These are phyloP conservation scores for Montipora capitata DNA, from an alignment of 92 coral and sea anemone species.

Conservation along the genomic window DNA sequence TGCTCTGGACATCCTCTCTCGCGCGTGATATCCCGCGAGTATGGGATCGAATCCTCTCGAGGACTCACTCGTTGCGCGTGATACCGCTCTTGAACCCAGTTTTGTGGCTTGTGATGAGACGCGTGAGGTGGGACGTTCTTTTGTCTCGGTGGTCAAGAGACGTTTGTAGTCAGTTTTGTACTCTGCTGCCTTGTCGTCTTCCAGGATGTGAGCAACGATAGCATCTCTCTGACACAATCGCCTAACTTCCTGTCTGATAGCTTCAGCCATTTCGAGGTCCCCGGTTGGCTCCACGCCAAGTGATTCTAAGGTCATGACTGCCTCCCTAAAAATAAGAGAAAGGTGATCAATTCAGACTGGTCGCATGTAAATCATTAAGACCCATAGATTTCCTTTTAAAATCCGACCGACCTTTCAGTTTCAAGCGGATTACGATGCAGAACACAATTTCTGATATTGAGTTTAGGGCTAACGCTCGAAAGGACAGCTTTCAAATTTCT, in stretches of 20 bases:
- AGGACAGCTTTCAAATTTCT: too few species aligned
- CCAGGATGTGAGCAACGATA: constrained; percentile 89
- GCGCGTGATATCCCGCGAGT: constrained; percentile 95
- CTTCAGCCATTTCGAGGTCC: constrained; percentile 93
- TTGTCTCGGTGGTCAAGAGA: constrained; percentile 81
- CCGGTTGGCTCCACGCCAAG: constrained; percentile 95
- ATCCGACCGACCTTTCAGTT: too few species aligned
- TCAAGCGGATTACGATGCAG: too few species aligned
- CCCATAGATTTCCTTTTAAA: too few species aligned
- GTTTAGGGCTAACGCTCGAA: too few species aligned
- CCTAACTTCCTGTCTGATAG: constrained; percentile 91
- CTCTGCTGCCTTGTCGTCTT: constrained; percentile 79
- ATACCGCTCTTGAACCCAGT: constrained; percentile 55
- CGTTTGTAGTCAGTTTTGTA: constrained; percentile 87
- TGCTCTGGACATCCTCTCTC: constrained; percentile 93
- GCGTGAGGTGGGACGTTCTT: constrained; percentile 28
- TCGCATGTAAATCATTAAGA: too few species aligned
- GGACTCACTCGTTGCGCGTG: constrained; percentile 83
- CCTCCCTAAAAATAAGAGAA: constrained; percentile 76
- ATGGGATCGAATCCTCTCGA: constrained; percentile 99
- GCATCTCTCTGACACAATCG: constrained; percentile 85
- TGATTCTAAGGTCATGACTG: constrained; percentile 82
- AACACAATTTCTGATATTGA: too few species aligned
- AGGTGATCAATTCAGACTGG: not conserved
- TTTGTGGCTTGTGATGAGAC: constrained; percentile 71